phyloP scores from a whole-genome alignment of 2,113 vertebrate species.

The Ictidomys tridecemlineatus region DNA sequence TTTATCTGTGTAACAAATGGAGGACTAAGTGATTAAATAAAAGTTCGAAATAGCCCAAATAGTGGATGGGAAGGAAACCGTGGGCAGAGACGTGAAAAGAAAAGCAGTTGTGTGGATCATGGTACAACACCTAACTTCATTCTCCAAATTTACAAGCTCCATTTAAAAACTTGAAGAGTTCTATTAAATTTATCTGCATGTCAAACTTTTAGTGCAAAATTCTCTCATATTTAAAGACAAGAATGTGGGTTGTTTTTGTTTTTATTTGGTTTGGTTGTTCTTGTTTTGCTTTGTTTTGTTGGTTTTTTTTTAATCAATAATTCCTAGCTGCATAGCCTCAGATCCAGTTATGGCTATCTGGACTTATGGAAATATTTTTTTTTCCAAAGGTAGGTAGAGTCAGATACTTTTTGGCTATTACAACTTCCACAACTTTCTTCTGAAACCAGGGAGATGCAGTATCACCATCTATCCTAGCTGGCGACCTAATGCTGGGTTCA shows the following conservation, averaged over 20 bases:
- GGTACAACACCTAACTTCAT: neutral
- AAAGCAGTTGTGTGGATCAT: neutral
- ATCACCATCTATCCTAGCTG: too few species aligned
- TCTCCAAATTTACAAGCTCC: neutral
- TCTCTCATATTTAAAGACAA: neutral
- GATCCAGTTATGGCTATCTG: neutral
- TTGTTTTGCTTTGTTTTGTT: too few species aligned
- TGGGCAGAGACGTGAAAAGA: neutral
- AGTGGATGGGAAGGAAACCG: neutral
- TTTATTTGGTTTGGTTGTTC: neutral
- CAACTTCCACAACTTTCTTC: neutral
- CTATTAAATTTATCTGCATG: neutral
- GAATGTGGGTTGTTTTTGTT: neutral
- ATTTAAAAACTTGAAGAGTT: neutral
- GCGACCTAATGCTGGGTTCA: too few species aligned
- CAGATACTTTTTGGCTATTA: neutral
- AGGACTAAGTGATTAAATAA: neutral
- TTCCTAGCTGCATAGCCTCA: neutral
- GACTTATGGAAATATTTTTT: neutral
- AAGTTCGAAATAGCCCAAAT: neutral
- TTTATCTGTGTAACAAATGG: neutral
- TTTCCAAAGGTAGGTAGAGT: neutral
- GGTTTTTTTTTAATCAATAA: neutral
- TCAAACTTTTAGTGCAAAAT: neutral
- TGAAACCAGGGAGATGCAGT: neutral